These are phyloP conservation scores for Morone saxatilis DNA, from an alignment of 2,113 vertebrate species.

Conservation along the genomic window DNA sequence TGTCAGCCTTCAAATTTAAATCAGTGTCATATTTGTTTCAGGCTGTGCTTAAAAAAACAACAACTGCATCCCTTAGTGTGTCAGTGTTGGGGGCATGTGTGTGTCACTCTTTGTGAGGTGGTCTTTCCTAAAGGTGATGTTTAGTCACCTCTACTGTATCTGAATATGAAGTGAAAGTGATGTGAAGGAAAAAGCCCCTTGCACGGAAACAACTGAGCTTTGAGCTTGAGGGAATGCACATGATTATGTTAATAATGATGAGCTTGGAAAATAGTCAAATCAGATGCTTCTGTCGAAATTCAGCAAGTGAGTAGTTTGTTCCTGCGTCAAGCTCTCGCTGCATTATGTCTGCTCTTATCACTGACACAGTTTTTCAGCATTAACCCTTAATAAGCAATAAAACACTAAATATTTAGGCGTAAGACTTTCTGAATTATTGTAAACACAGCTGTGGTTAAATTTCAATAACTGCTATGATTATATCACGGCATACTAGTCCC, in stretches of 20 bases:
- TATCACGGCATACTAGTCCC: neutral
- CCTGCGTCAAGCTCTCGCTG: constrained; percentile 25
- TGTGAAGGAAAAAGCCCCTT: constrained; percentile 63
- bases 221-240: constrained; percentile 26
- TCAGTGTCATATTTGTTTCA: constrained; percentile 3
- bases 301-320: constrained; percentile 65
- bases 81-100: constrained; percentile 4
- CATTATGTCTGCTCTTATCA: neutral
- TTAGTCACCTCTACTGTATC: constrained; percentile 45
- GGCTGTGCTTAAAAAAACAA: neutral
- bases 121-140: constrained; percentile 68
- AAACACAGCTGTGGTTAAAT: constrained; percentile 38
- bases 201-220: constrained; percentile 62
- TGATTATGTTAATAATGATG: constrained; percentile 62
- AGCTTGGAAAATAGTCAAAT: constrained; percentile 75
- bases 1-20: constrained; percentile 16
- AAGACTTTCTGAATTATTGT: constrained; percentile 12
- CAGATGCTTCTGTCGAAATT: constrained; percentile 30
- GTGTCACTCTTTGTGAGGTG: constrained; percentile 50
- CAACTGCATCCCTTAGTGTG: neutral
- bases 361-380: neutral
- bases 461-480: constrained; percentile 32
- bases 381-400: neutral
- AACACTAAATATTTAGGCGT: neutral
- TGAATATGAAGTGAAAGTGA: constrained; percentile 53